A percentile compares a stretch with the other conserved stretches of the same genome.
Conservation (phyloP, 2,888 invertebrate species). For the Lapara coniferarum region DNA sequence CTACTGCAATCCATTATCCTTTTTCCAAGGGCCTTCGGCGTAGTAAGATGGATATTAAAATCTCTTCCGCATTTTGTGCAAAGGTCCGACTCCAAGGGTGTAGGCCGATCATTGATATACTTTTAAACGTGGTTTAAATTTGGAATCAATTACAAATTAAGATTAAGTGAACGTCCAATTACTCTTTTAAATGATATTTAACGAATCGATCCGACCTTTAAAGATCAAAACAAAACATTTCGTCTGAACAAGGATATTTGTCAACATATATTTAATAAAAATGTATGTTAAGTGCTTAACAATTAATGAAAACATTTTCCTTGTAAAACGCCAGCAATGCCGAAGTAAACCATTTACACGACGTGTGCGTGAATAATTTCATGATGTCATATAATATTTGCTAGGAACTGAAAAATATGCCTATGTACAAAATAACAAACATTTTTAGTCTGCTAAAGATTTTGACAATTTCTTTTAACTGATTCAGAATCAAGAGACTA, state of each 20-base stretch:
- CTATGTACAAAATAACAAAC: too few relatives aligned
- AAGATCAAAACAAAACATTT: slow-evolving; percentile 19
- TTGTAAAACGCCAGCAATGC: background rate
- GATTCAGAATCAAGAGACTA: too few relatives aligned
- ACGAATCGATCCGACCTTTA: slow-evolving; percentile 3
- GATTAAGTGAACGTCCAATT: slow-evolving; percentile 19
- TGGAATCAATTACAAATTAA: slow-evolving; percentile 11
- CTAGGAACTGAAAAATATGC: too few relatives aligned
- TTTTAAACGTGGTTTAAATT: slow-evolving; percentile 5
- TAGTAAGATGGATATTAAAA: background rate
- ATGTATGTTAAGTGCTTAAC: slow-evolving; percentile 6
- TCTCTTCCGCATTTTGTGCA: background rate
- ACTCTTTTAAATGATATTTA: background rate
- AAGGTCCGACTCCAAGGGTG: background rate
- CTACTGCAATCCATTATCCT: too few relatives aligned
- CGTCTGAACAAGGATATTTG: slow-evolving; percentile 19
- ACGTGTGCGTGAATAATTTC: background rate
- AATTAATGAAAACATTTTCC: slow-evolving; percentile 4
- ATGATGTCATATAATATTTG: too few relatives aligned
- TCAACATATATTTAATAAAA: slow-evolving; percentile 7
- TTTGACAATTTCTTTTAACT: too few relatives aligned
- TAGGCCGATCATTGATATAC: background rate
- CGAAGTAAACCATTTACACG: background rate
- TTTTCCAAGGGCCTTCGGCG: too few relatives aligned
- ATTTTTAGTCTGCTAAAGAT: too few relatives aligned